These are phyloP conservation scores for Trisateles emortualis DNA, from an alignment of 2,888 invertebrate species.

Conservation along the genomic window DNA sequence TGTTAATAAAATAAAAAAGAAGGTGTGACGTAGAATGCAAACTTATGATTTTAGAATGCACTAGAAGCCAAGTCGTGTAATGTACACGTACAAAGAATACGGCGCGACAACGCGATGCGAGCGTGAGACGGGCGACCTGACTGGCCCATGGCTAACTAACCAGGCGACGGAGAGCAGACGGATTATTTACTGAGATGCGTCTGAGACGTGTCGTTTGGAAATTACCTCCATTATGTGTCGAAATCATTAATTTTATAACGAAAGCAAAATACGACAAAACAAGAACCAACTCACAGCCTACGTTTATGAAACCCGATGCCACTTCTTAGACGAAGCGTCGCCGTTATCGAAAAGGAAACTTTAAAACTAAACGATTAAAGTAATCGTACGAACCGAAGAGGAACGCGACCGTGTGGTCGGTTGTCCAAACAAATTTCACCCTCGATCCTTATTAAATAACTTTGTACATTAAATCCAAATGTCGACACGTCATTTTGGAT, in stretches of 20 bases:
- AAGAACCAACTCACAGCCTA: conserved; percentile 86
- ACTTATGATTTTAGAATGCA: conserved; percentile 70
- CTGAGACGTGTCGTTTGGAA: conserved; percentile 84
- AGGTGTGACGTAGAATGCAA: conserved; percentile 75
- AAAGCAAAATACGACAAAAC: conserved; percentile 76
- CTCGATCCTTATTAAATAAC: conserved; percentile 86
- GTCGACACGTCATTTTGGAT: conserved; percentile 87
- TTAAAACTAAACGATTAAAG: conserved; percentile 68
- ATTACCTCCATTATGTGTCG: conserved; percentile 68
- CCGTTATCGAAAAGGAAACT: conserved; percentile 59
- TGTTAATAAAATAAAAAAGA: conserved; percentile 72
- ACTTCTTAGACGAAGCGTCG: conserved; percentile 61
- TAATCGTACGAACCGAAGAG: conserved; percentile 71
- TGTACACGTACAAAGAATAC: conserved; percentile 73
- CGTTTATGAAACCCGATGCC: conserved; percentile 74
- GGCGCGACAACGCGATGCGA: conserved; percentile 75
- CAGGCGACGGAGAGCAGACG: conserved; percentile 84
- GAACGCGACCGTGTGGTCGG: conserved; percentile 73
- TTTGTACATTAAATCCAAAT: conserved; percentile 88
- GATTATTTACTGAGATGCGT: conserved; percentile 83
- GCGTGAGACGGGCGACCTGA: conserved; percentile 59
- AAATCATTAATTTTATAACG: conserved; percentile 64
- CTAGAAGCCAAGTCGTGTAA: conserved; percentile 83
- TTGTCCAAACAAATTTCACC: conserved; percentile 75
- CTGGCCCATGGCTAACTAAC: conserved; percentile 63